Evolutionary conservation across 2,113 vertebrate species (phyloP).

Genomic region (Lucifuga dentata): DNA sequence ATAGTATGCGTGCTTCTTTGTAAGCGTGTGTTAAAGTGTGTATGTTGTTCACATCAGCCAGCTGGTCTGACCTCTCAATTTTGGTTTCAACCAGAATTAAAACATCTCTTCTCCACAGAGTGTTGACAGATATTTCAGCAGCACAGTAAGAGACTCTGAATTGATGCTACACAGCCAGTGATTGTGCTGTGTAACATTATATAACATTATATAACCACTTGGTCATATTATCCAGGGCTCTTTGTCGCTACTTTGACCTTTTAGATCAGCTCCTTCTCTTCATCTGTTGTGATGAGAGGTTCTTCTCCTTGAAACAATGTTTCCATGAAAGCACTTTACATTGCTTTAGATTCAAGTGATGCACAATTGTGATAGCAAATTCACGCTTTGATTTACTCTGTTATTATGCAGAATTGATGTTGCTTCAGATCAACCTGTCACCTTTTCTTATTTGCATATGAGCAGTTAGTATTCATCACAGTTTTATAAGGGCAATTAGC

Average conservation of each 20-base stretch:
- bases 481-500: constrained; percentile 17
- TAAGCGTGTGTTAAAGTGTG: background rate
- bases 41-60: background rate
- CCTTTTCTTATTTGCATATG: constrained; percentile 18
- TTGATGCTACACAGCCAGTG: constrained; percentile 34
- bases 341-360: no score
- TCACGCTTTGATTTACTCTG: no score
- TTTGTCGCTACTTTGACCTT: constrained; percentile 58
- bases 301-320: constrained; percentile 7
- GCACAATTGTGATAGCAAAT: no score
- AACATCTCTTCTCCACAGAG: constrained; percentile 9
- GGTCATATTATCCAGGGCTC: constrained; percentile 44
- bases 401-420: no score
- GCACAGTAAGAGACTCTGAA: constrained; percentile 30
- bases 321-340: no score
- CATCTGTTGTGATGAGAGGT: constrained; percentile 18
- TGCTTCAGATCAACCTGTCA: no score
- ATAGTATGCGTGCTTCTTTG: background rate
- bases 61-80: constrained; percentile 5
- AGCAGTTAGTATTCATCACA: no score
- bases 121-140: constrained; percentile 7
- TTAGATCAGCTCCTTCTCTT: constrained; percentile 42
- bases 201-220: constrained; percentile 50
- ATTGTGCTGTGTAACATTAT: constrained; percentile 45
- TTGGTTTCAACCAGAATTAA: constrained; percentile 11